These are phyloP conservation scores for Agriopis marginaria DNA, from an alignment of 2,888 invertebrate species.

Conservation along the genomic window DNA sequence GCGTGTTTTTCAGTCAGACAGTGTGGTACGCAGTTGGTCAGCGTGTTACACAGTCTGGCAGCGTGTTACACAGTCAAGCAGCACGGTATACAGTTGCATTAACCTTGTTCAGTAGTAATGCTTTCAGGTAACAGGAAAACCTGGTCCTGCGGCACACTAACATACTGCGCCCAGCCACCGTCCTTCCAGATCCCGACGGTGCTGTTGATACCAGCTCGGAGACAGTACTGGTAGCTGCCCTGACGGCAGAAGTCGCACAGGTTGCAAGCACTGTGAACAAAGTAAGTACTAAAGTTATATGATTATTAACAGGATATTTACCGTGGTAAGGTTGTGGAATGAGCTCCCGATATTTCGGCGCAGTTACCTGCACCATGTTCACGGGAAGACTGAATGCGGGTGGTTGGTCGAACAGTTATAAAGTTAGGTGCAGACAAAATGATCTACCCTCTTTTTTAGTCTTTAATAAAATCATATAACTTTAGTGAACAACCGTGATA, in stretches of 20 bases:
- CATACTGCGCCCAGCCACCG: conserved; percentile 90
- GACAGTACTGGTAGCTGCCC: conserved; percentile 89
- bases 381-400: too few relatives aligned
- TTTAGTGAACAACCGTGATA: too few relatives aligned
- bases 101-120: conserved; percentile 87
- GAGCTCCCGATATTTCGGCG: too few relatives aligned
- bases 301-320: too few relatives aligned
- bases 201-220: conserved; percentile 85
- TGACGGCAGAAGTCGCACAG: conserved; percentile 87
- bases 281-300: too few relatives aligned
- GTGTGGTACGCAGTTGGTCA: not conserved
- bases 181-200: conserved; percentile 89
- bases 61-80: not conserved
- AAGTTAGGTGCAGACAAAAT: too few relatives aligned
- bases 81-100: not conserved
- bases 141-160: conserved; percentile 86
- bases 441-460: too few relatives aligned
- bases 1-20: not conserved
- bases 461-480: too few relatives aligned
- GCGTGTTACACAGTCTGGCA: not conserved
- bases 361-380: too few relatives aligned
- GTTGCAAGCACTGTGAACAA: conserved; percentile 83
- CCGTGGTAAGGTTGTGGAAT: too few relatives aligned
- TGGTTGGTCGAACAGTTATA: too few relatives aligned
- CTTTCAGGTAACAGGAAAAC: conserved; percentile 86